Percentiles rank a stretch among this genome's conserved stretches.
Evolutionary conservation across 2,888 invertebrate species (phyloP).

Genomic region (Drosophila mimetica): DNA sequence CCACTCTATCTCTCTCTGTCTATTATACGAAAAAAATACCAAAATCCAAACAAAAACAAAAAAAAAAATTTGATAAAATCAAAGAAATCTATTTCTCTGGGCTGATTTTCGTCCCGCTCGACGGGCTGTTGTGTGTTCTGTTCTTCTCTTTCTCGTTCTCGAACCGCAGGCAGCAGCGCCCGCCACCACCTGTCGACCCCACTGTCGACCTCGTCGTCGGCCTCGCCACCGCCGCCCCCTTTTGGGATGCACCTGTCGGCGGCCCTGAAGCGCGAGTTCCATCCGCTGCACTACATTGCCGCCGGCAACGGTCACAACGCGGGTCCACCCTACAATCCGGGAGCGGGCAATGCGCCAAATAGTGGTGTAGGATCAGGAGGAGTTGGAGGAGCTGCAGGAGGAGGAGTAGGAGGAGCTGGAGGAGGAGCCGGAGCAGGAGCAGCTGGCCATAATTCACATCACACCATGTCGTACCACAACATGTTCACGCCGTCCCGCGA

Average conservation of each 20-base stretch:
- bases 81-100: slow-evolving; percentile 81
- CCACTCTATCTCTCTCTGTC: slow-evolving; percentile 46
- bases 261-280: slow-evolving; percentile 82
- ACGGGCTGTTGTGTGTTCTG: slow-evolving; percentile 83
- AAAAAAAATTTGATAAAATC: slow-evolving; percentile 55
- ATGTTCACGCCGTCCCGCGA: slow-evolving; percentile 91
- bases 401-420: slow-evolving; percentile 33
- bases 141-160: slow-evolving; percentile 84
- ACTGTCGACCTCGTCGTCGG: slow-evolving; percentile 82
- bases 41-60: slow-evolving; percentile 16
- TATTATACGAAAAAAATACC: slow-evolving; percentile 56
- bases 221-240: slow-evolving; percentile 81
- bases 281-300: slow-evolving; percentile 80
- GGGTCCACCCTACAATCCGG: slow-evolving; percentile 72
- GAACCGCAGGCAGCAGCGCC: slow-evolving; percentile 82
- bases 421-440: slow-evolving; percentile 56
- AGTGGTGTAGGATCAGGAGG: slow-evolving; percentile 4
- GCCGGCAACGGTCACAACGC: slow-evolving; percentile 70
- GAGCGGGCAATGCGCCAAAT: slow-evolving; percentile 46
- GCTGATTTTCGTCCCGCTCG: slow-evolving; percentile 85
- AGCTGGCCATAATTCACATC: slow-evolving; percentile 82
- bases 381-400: slow-evolving; percentile 42
- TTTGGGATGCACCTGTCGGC: slow-evolving; percentile 83
- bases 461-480: slow-evolving; percentile 90
- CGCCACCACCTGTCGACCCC: slow-evolving; percentile 83